Conservation (phyloP, 2,797 vertebrate species). For the Epinephelus coioides region DNA sequence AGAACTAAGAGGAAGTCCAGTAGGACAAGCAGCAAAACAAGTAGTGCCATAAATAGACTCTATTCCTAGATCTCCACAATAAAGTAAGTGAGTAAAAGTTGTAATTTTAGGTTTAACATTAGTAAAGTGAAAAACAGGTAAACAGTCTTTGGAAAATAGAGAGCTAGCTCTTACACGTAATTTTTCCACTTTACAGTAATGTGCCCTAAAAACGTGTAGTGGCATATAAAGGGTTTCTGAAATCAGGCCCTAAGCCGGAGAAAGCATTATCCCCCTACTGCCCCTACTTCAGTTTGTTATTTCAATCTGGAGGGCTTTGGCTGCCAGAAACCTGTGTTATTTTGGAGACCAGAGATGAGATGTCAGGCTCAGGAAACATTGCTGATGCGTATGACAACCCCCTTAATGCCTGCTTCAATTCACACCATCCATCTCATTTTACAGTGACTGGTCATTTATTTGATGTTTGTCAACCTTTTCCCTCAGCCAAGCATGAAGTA, state of each 20-base stretch:
- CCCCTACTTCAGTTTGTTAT: slow-evolving; percentile 52
- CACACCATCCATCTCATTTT: slow-evolving; percentile 76
- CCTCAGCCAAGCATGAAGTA: slow-evolving; percentile 74
- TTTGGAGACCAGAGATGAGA: slow-evolving; percentile 59
- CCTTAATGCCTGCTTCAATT: slow-evolving; percentile 70
- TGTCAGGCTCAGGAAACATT: slow-evolving; percentile 63
- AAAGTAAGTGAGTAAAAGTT: neutral
- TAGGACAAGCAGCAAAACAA: neutral
- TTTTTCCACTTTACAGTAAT: neutral
- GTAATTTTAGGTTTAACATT: neutral
- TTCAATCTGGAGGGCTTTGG: slow-evolving; percentile 53
- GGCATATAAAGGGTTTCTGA: slow-evolving; percentile 19
- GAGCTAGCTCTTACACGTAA: neutral
- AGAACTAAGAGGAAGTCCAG: no score
- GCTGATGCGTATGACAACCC: slow-evolving; percentile 66
- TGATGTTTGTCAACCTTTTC: slow-evolving; percentile 77
- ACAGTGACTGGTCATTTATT: slow-evolving; percentile 77
- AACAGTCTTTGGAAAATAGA: neutral
- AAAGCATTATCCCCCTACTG: slow-evolving; percentile 49
- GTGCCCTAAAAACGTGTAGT: slow-evolving; percentile 5
- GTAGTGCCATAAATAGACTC: no score
- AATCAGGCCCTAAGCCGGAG: slow-evolving; percentile 42
- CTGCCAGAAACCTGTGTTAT: slow-evolving; percentile 60
- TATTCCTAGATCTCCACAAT: neutral
- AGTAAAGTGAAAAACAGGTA: neutral